Percentiles rank a stretch among this genome's conserved stretches.
phyloP scores from a whole-genome alignment of 2,797 vertebrate species.

The Anniella stebbinsi region DNA sequence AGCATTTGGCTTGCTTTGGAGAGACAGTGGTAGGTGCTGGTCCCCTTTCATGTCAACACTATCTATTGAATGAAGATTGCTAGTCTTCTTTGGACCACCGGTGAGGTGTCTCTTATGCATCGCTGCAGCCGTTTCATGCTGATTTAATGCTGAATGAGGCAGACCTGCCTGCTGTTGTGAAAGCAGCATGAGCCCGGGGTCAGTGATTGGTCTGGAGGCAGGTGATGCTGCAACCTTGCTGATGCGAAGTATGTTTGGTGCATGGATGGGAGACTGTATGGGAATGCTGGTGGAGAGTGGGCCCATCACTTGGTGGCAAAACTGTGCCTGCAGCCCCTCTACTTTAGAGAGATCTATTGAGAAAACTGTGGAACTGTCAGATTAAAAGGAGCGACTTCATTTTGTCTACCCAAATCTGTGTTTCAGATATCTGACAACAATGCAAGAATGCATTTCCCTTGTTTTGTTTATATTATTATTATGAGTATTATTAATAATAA shows the following conservation, averaged over 20 bases:
- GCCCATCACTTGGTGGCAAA: background rate
- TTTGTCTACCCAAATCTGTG: background rate
- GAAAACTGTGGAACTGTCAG: background rate
- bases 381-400: background rate
- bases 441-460: background rate
- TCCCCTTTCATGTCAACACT: background rate
- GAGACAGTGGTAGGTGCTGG: background rate
- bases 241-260: background rate
- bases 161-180: background rate
- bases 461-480: background rate
- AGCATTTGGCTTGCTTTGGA: background rate
- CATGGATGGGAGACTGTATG: background rate
- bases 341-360: background rate
- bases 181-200: too few species aligned
- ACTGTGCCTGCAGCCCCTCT: background rate
- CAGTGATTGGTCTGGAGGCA: background rate
- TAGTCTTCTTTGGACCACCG: background rate
- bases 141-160: background rate
- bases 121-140: background rate
- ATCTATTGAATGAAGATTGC: background rate
- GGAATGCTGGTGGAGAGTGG: background rate
- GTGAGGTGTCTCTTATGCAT: background rate
- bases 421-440: background rate
- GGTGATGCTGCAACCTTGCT: background rate
- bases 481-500: too few species aligned